Evolutionary conservation across 2,113 vertebrate genomes (phyloP).

Genomic region (Petrocephalus zakoni): DNA sequence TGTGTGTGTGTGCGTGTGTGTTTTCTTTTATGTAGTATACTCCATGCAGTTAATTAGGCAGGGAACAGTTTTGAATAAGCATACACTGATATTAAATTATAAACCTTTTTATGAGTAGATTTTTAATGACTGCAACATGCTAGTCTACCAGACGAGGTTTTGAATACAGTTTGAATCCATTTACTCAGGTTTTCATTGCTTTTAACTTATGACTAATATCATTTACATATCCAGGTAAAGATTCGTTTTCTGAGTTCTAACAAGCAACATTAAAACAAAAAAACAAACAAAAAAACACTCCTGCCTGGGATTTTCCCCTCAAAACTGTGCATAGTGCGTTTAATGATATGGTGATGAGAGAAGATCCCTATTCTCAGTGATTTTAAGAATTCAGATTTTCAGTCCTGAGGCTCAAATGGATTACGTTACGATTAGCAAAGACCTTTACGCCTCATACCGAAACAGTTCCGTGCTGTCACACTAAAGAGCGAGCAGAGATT

Average conservation of each 20-base stretch:
- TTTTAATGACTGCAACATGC: no score
- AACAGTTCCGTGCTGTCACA: background rate
- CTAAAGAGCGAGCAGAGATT: background rate
- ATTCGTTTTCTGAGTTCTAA: background rate
- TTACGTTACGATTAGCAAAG: background rate
- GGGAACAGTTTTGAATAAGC: no score
- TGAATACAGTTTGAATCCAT: background rate
- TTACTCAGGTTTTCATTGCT: background rate
- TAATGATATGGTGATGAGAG: background rate
- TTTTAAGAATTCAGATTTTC: background rate
- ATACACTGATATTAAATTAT: no score
- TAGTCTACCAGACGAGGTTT: no score
- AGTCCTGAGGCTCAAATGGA: background rate
- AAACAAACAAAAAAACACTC: background rate
- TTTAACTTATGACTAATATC: background rate
- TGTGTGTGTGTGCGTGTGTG: no score
- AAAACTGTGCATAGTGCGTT: background rate
- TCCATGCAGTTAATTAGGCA: no score
- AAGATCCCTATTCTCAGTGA: background rate
- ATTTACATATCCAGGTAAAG: background rate
- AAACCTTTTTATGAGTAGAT: no score
- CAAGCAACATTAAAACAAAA: background rate
- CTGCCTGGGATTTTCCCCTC: background rate
- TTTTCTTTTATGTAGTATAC: no score
- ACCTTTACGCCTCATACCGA: background rate